These are phyloP conservation scores for Parapsyche elsis DNA, from an alignment of 1,140 invertebrate species.

Conservation along the genomic window DNA sequence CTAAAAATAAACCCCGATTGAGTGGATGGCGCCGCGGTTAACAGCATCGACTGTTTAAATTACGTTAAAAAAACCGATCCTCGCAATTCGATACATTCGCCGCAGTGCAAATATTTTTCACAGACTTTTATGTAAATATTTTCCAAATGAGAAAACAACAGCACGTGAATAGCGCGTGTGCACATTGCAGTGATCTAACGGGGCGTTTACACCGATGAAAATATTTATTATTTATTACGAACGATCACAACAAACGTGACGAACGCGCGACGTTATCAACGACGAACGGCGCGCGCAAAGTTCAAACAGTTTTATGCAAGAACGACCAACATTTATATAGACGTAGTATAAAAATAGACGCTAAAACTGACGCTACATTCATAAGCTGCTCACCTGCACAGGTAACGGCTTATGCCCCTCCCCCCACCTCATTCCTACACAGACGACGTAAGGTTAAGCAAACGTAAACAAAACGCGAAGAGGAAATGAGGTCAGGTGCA, in stretches of 20 bases:
- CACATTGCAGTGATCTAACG: too few species aligned
- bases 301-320: not conserved
- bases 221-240: too few species aligned
- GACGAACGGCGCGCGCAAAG: not conserved
- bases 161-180: too few species aligned
- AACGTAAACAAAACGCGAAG: slow-evolving; percentile 49
- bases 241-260: too few species aligned
- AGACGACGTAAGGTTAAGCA: slow-evolving; percentile 44
- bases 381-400: not conserved
- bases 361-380: not conserved
- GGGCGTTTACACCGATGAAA: too few species aligned
- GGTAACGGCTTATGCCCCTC: slow-evolving; percentile 17
- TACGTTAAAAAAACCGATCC: too few species aligned
- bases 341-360: not conserved
- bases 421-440: not conserved
- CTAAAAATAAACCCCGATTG: too few species aligned
- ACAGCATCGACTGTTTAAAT: too few species aligned
- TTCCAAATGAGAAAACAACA: not conserved
- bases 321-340: not conserved
- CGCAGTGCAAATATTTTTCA: too few species aligned
- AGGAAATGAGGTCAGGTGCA: slow-evolving; percentile 53
- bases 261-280: too few species aligned
- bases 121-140: not conserved
- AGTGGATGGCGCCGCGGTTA: too few species aligned
- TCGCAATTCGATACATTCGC: too few species aligned